Evolutionary conservation across 2,797 vertebrate species (phyloP).

Genomic region (Centropyge bicolor): DNA sequence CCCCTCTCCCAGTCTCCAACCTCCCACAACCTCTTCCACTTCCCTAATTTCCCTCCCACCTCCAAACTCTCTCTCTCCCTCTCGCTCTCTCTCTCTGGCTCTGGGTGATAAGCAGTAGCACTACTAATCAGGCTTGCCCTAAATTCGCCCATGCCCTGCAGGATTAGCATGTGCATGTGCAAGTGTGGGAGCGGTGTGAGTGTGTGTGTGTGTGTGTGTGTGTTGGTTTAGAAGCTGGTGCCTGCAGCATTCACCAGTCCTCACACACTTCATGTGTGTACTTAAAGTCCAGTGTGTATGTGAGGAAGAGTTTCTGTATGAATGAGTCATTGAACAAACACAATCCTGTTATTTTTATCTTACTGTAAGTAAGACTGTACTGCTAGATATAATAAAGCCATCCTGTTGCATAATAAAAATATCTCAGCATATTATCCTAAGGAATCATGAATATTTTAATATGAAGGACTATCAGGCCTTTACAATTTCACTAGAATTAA

Average conservation of each 20-base stretch:
- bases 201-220: conserved; percentile 40
- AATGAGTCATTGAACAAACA: conserved; percentile 65
- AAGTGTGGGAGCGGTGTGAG: conserved; percentile 14
- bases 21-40: conserved; percentile 44
- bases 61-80: conserved; percentile 1
- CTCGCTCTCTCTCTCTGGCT: conserved; percentile 68
- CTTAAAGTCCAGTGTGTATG: conserved; percentile 43
- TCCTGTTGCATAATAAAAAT: conserved; percentile 38
- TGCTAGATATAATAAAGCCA: conserved; percentile 21
- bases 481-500: neutral
- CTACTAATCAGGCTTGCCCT: conserved; percentile 89
- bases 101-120: conserved; percentile 82
- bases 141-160: conserved; percentile 84
- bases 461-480: conserved; percentile 1
- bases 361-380: conserved; percentile 63
- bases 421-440: conserved; percentile 19
- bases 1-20: conserved; percentile 41
- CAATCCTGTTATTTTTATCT: conserved; percentile 60
- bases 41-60: conserved; percentile 44
- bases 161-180: conserved; percentile 76
- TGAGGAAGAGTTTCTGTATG: conserved; percentile 41
- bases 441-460: conserved; percentile 20
- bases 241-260: conserved; percentile 48
- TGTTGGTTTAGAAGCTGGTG: conserved; percentile 59
- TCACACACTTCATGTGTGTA: conserved; percentile 48